Evolutionary conservation across 2,797 vertebrate species (phyloP), one percentile per base, ranked within the genome.

Genomic region (Gobio occitaniae): DNA sequence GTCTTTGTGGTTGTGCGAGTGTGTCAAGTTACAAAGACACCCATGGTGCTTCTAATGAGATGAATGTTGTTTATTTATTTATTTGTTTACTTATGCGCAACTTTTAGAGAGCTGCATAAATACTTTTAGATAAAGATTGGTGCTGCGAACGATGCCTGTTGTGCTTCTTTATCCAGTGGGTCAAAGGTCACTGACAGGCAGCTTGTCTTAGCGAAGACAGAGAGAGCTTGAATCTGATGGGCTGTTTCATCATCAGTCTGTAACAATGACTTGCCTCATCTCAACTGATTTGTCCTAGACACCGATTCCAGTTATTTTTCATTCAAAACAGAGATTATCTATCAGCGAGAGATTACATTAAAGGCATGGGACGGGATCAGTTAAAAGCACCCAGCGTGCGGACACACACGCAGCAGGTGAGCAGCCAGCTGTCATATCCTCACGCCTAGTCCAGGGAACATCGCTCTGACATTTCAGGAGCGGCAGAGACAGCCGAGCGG

Each of bases 381-480:
- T 85, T 81, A 32, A 87, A 77, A 85, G 59, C 84, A 85, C 56
- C 83, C 78, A 89, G 70, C 83, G 84, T 87, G 85, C 84, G 81
- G 89, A 86, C 84, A 88, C 84, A 88, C 70, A 92, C 89, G 92
- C 94, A 95, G 95, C 95, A 96, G 95, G 95, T 95, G 94, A 96
- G 94, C 93, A 95, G 94, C 93, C 94, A 95, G 93, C 93, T 95
- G 95, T 94, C 94, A 95, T 95, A 95, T 95, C 93, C 94, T 94
- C 94, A 94, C 93, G 92, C 94, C 93, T 95, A 93, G 94, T 94
- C 94, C 93, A 94, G 95, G 95, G 95, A 95, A 94, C 95, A 94
- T 93, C 92, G 93, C 94, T 95, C 95, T 96, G 95, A 96, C 95
- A 96, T 96, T 96, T 96, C 95, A 95, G 95, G 93, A 95, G 94